Base-by-base conservation (phyloP, 2,113 vertebrate genomes). In the Eleginops maclovinus region DNA sequence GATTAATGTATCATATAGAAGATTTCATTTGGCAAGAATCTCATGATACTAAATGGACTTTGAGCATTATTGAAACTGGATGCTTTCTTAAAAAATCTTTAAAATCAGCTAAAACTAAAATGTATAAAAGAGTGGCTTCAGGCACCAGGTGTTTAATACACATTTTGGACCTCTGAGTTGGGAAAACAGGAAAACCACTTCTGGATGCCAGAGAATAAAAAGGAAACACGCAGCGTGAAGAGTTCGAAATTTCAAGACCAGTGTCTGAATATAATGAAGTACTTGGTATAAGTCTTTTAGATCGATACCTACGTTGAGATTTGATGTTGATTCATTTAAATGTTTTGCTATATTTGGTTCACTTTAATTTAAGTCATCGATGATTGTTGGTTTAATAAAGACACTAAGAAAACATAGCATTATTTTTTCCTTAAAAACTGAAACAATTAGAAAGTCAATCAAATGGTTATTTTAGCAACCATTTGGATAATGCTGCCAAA, bases 141-240 rank as follows among this genome's bases (percentile, higher is more conserved):
- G 6, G 4, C 24, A 68, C 21, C 74, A 65, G 46, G 55, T 16
- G 14, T 26, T 31, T 49, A 7, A 77, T 46, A 47, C 22, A 43
- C 46, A 46, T 13, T 3, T 46, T 49, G 62, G 36, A 19, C 41
- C n/a, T 19, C 61, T 4, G 50, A 58, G 55, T 12, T 59, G 53
- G 4, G 3, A 75, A 75, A 66, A 65, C 54, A 75, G 65, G 41
- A 55, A 81, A 62, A 36, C 21, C 16, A 61, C 7, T 55, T 69
- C 40, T 3, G 4, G 53, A 11, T 59, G 65, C 54, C 47, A 75
- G 49, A 70, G 31, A 12, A 65, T 63, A 4, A 31, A 61, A 36
- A 78, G 36, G 4, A 79, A 75, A 64, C 60, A 43, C 36, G 26
- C 14, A 65, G 46, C 6, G 0, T 10, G 15, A 28, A 59, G 58